Evolutionary conservation across 30 jellyfish, hydroid and myxozoan genomes (phyloP), one percentile per base, ranked within the genome.

Genomic region (Aurelia aurita complex sp. Pacific): DNA sequence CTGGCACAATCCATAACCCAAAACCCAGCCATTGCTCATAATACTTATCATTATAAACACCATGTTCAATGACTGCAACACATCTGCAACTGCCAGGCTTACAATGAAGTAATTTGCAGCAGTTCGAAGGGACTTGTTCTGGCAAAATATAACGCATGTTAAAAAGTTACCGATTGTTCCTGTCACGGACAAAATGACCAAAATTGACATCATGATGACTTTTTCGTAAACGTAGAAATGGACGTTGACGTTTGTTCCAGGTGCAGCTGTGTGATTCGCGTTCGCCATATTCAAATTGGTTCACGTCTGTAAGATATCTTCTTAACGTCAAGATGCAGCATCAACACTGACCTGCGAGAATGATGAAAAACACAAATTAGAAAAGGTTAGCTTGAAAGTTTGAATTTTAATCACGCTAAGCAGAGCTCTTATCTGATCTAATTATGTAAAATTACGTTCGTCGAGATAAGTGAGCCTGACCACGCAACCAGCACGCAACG

Each of bases 41-140:
- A 79, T 61, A 40, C 90, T 75, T n/a, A 72, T 50, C 73, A 87
- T 62, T 40, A 87, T 78, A 78, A 87, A 87, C 17, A 72, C 61
- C 82, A 87, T 77, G 64, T 81, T 87, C 50, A 81, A 50, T 5
- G 91, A 77, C 83, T 87, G 96, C 60, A 87, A 63, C 13, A 79
- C 72, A 43, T 87, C 96, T 3, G 96, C 96, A 16, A 87, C 90
- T 1, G 96, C 96, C 5, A 87, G 81, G 52, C 79, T 87, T 36
- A 87, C 85, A 14, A 87, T 79, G 55, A 87, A 73, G 67, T 40
- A 79, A 79, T 87, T 87, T 1, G 87, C 88, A 10, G 84, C 18
- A 2, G 87, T 87, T 36, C 88, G 86, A 3, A 87, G 73, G 23
- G 80, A 33, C 34, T 72, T 77, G 82, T 77, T 79, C 43, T 67